phyloP scores from a whole-genome alignment of 2,113 vertebrate genomes.

The Chloropsis cyanopogon region DNA sequence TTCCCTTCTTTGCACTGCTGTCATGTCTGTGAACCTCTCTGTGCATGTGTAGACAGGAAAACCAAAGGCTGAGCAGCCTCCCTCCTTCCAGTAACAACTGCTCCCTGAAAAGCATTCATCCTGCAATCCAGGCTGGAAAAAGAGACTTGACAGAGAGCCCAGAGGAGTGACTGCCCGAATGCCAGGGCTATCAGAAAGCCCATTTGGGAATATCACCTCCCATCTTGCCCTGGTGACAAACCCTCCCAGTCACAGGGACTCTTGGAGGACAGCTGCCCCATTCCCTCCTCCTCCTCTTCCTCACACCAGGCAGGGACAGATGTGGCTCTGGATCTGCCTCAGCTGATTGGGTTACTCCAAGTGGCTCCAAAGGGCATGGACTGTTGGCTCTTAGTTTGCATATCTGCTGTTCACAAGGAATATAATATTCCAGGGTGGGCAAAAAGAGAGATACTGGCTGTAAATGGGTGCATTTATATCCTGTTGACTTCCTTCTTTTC shows the following conservation, averaged over 20 bases:
- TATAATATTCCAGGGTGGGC: neutral
- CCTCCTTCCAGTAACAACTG: slow-evolving; percentile 2
- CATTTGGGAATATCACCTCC: neutral
- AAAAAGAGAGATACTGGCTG: neutral
- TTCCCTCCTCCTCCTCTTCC: neutral
- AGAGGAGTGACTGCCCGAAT: neutral
- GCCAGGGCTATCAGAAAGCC: neutral
- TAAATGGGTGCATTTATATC: neutral
- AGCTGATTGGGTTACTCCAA: slow-evolving; percentile 26
- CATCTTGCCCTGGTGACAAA: neutral
- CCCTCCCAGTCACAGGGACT: neutral
- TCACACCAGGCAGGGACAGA: slow-evolving; percentile 27
- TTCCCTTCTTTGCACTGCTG: neutral
- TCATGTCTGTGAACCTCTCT: neutral
- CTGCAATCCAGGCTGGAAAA: neutral
- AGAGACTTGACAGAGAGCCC: neutral
- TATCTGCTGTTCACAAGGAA: neutral
- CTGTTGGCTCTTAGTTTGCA: neutral
- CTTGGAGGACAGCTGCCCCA: slow-evolving; percentile 49
- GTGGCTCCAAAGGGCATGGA: neutral
- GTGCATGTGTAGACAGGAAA: rapidly evolving
- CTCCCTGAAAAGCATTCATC: neutral
- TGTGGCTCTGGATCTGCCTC: slow-evolving; percentile 12
- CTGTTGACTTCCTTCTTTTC: neutral
- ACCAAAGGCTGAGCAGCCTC: neutral